Conservation (phyloP, 2,888 invertebrate species). For the Nipponacmea schrenckii region DNA sequence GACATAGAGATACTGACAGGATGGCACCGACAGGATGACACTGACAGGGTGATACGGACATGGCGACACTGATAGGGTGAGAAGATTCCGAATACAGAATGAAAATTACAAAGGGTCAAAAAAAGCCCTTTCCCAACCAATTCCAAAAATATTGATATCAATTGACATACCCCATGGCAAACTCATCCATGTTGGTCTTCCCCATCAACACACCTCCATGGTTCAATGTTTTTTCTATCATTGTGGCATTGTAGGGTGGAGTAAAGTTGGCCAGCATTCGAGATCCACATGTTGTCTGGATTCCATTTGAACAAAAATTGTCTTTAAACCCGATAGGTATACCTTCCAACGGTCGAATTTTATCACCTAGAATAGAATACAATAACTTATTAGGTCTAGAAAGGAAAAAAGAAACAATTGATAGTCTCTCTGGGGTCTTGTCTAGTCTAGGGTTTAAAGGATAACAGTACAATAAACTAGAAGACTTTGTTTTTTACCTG, state of each 20-base stretch:
- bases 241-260: slow-evolving; percentile 92
- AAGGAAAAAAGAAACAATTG: background rate
- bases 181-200: slow-evolving; percentile 98
- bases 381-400: background rate
- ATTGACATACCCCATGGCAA: slow-evolving; percentile 86
- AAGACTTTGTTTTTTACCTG: slow-evolving; percentile 66
- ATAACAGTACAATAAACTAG: too few relatives aligned
- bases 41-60: too few relatives aligned
- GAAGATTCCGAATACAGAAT: too few relatives aligned
- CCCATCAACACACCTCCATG: slow-evolving; percentile 84
- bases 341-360: slow-evolving; percentile 69
- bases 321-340: slow-evolving; percentile 92
- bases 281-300: slow-evolving; percentile 84
- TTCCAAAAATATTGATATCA: too few relatives aligned
- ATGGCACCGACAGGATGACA: too few relatives aligned
- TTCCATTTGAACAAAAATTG: slow-evolving; percentile 86
- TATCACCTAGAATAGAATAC: background rate
- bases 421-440: too few relatives aligned
- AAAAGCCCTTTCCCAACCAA: too few relatives aligned
- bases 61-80: too few relatives aligned
- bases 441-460: too few relatives aligned
- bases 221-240: slow-evolving; percentile 78
- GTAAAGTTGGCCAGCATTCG: slow-evolving; percentile 88
- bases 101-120: too few relatives aligned
- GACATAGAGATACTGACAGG: too few relatives aligned